Evolutionary conservation across 2,113 vertebrate genomes (phyloP), one percentile per base, ranked within the genome.

Genomic region (Caracal caracal): DNA sequence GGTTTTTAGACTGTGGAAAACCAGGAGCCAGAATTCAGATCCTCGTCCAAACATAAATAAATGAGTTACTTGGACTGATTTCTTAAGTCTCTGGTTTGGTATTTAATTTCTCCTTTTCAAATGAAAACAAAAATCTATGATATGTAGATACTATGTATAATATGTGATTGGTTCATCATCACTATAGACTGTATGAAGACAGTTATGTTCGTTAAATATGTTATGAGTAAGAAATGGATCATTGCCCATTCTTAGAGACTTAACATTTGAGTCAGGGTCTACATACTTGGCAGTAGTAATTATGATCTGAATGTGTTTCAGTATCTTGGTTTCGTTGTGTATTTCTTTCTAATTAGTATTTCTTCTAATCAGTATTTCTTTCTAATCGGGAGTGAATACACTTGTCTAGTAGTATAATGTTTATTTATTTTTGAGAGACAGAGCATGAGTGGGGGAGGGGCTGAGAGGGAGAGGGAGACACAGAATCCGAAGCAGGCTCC

Each of bases 101-200:
- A 47, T 70, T 85, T 94, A 76, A 87, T 88, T 86, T 93, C 61
- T 93, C 20, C 68, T 83, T 97, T 95, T 86, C 22, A 59, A 1
- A 26, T 82, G 40, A 75, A 93, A 94, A 37, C 43, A 59, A 33
- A 79, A 73, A 56, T n/a, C 24, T 83, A 51, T 12, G n/a, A 7
- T n/a, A 53, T 86, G 10, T 82, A 76, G 59, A 10, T 53, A 17
- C 47, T 88, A 17, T 94, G 7, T 84, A 20, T 81, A 89, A 30
- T 79, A 40, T 81, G 49, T 66, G 78, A 61, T 49, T 71, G 66
- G 12, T 85, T 94, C 68, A 40, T n/a, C 8, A 70, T 43, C 0
- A 53, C 17, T 75, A 1, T 78, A 56, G 70, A 71, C 56, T 78
- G 43, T 83, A 11, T 20, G 13, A 81, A 76, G 66, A 71, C 10